Base-by-base conservation (phyloP, 2,888 invertebrate genomes). In the Ophioninae sp. region DNA sequence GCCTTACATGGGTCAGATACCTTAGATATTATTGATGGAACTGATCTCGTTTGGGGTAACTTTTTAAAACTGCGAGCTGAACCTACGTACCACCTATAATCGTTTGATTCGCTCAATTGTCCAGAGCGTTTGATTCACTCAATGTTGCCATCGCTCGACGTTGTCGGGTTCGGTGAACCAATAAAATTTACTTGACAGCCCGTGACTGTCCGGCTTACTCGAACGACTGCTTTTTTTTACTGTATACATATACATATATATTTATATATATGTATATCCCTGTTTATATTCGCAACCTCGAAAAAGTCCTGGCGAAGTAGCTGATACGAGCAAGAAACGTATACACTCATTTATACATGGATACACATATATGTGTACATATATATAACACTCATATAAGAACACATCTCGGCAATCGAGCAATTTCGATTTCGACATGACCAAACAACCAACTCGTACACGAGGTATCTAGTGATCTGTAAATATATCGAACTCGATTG, bases 401-500 rank as follows among this genome's bases (percentile, higher is more conserved):
- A 62, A 70, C 56, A 64, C 59, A 79, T 82, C 78, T 77, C 81
- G 84, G 67, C 81, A 76, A 88, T 85, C 79, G 85, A 86, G 85
- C 88, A 85, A 91, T 91, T 91, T 88, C 79, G 87, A 90, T 91
- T 89, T 88, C 89, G 87, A 91, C 91, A 88, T 87, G 88, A 86
- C 87, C 84, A 85, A 87, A 88, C 88, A 88, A 86, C 76, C 79
- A 76, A 65, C 76, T 86, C 83, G 85, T 86, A 89, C 87, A 79
- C 84, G 83, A 86, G 83, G 83, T 86, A 82, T 85, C 87, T 88
- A 89, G 88, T 89, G 90, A 90, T 90, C 90, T 90, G 90, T 91
- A 89, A 90, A 89, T 91, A 90, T 87, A 89, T 89, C 88, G 87
- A 81, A 77, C 81, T 84, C 87, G 86, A 90, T 90, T 90, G 90